Evolutionary conservation across 2,113 vertebrate species (phyloP).

Genomic region (Neolamprologus longior): DNA sequence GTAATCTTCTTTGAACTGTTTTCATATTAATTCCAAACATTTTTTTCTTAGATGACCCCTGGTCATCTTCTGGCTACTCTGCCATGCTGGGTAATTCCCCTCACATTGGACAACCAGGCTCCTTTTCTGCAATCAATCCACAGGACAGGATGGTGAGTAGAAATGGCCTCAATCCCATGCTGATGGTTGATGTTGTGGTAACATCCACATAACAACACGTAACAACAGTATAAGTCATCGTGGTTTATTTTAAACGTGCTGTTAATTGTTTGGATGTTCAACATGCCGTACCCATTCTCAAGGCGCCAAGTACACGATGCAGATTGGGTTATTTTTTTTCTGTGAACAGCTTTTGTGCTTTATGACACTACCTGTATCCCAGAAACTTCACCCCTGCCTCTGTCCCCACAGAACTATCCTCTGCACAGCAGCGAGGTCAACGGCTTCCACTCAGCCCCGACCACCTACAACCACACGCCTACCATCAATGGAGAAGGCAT

Average conservation of each 20-base stretch:
- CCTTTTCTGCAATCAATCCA: conserved; percentile 85
- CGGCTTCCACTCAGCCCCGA: conserved; percentile 80
- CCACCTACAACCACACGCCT: conserved; percentile 85
- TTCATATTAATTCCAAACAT: conserved; percentile 20
- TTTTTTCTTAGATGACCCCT: conserved; percentile 75
- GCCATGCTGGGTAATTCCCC: conserved; percentile 86
- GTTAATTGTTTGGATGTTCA: background rate
- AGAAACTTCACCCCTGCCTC: conserved; percentile 43
- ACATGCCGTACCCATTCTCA: background rate
- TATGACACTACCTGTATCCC: conserved; percentile 23
- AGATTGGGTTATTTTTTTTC: background rate
- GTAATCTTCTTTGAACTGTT: background rate
- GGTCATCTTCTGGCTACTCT: conserved; percentile 85
- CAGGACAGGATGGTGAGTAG: conserved; percentile 90
- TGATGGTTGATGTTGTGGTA: background rate
- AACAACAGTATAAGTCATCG: background rate
- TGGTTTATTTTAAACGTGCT: background rate
- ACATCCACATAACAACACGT: background rate
- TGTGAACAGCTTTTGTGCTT: background rate
- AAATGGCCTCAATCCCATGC: background rate
- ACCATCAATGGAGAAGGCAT: conserved; percentile 85
- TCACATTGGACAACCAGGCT: conserved; percentile 79
- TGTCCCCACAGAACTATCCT: conserved; percentile 82
- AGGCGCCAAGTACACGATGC: background rate
- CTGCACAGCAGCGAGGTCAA: conserved; percentile 90